Base-by-base conservation (phyloP, 2,113 vertebrate genomes). In the Tetrao urogallus region DNA sequence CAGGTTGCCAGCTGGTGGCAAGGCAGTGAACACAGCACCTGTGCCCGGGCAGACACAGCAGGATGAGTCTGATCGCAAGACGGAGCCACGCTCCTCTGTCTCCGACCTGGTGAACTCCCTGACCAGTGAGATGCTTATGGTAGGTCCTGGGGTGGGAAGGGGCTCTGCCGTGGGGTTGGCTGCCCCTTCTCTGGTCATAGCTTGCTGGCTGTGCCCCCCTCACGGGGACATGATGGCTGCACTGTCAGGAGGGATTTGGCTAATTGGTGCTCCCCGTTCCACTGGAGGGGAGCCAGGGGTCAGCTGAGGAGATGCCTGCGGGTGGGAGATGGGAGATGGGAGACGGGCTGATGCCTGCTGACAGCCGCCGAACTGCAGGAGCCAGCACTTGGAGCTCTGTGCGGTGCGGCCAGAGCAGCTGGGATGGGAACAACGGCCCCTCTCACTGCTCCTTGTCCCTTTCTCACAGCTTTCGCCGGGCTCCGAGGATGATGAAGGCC, bases 121-220 rank as follows among this genome's bases (percentile, higher is more conserved):
- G 92, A 99, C 99, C 93, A 99, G 99, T 74, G 99, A 99, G 98
- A 99, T 99, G 99, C 98, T 99, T 58, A 99, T 99, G 99, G 99
- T 99, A 98, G 97, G 98, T 96, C 11, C n/a, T 4, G 20, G 56
- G 30, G 7, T 6, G 45, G 1, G 6, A 27, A 4, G 52, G 40
- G 10, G 30, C 27, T 54, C 52, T 54, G 52, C 27, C 6, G 3
- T 57, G 30, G 54, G 54, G 54, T 18, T 32, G 54, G 17, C 30
- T 57, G 56, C 56, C 11, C 32, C 56, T 58, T 11, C 32, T n/a
- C 56, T 12, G 28, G 28, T 15, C 28, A 18, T 2, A 8, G 48
- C 48, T 50, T 50, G 48, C 48, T 50, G 52, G 52, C 88, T 40
- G 2, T 18, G 77, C 11, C n/a, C 34, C 85, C 4, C 1, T 6